Conservation (phyloP, 2,797 vertebrate species). For the Glyptemys insculpta region DNA sequence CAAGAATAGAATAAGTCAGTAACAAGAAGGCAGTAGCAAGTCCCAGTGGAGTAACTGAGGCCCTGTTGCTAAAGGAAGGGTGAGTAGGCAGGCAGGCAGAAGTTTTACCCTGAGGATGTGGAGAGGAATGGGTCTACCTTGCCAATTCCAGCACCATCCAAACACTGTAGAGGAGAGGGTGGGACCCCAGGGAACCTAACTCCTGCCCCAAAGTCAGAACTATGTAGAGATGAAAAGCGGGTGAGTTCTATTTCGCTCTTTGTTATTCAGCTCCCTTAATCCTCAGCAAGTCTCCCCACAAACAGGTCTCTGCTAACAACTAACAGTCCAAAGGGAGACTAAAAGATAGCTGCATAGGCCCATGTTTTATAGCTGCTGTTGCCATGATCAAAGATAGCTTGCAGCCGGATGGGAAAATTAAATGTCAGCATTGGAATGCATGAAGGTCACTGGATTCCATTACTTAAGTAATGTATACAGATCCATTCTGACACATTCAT, state of each 20-base stretch:
- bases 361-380: fast-evolving
- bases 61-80: background rate
- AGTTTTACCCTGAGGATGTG: too few species aligned
- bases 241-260: background rate
- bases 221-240: background rate
- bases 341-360: background rate
- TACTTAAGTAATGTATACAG: slow-evolving; percentile 8
- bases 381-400: background rate
- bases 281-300: background rate
- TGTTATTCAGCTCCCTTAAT: background rate
- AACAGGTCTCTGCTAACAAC: background rate
- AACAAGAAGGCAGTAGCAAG: background rate
- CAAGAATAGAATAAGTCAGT: background rate
- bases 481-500: background rate
- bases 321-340: background rate
- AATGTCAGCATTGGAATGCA: slow-evolving; percentile 4
- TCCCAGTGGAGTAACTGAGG: background rate
- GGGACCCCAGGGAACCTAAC: background rate
- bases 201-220: background rate
- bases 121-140: too few species aligned
- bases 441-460: background rate
- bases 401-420: slow-evolving; percentile 5
- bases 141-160: background rate
- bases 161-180: background rate
- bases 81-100: background rate